phyloP scores from a whole-genome alignment of 2,888 invertebrate genomes.

The Orchesellides sinensis region DNA sequence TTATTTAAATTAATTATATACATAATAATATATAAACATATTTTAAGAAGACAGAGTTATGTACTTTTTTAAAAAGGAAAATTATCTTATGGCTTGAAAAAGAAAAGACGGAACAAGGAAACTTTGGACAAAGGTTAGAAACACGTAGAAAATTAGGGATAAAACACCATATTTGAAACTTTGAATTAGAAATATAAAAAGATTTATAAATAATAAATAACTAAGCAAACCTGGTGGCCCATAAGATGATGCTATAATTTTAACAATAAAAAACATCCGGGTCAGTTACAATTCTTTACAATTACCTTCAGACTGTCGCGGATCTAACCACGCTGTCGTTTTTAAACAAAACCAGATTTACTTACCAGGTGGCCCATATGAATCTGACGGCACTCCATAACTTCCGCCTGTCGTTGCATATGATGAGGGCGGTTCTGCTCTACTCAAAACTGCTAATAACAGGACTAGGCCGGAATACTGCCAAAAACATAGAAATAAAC shows the following conservation, averaged over 20 bases:
- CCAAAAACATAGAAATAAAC: constrained; percentile 27
- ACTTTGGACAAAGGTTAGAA: neutral
- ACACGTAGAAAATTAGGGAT: neutral
- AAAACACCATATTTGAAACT: neutral
- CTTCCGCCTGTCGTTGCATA: constrained; percentile 46
- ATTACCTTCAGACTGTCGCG: neutral
- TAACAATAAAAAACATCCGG: neutral
- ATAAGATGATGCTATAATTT: constrained; percentile 27
- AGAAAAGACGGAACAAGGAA: neutral
- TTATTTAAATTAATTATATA: constrained; percentile 3
- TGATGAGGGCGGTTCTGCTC: constrained; percentile 65
- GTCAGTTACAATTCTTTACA: constrained; percentile 8
- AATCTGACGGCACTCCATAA: constrained; percentile 65
- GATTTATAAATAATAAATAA: neutral
- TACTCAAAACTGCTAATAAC: constrained; percentile 70
- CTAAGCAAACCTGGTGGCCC: constrained; percentile 51
- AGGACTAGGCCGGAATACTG: constrained; percentile 70
- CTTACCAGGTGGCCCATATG: constrained; percentile 64
- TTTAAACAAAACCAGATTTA: constrained; percentile 2
- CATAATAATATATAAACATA: too few relatives aligned
- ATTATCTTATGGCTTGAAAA: neutral
- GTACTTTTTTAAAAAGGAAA: neutral
- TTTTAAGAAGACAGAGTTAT: too few relatives aligned
- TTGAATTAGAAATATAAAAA: neutral
- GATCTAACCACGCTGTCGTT: neutral